Conservation (phyloP, 2,113 vertebrate genomes). For the Hypanus sabinus region DNA sequence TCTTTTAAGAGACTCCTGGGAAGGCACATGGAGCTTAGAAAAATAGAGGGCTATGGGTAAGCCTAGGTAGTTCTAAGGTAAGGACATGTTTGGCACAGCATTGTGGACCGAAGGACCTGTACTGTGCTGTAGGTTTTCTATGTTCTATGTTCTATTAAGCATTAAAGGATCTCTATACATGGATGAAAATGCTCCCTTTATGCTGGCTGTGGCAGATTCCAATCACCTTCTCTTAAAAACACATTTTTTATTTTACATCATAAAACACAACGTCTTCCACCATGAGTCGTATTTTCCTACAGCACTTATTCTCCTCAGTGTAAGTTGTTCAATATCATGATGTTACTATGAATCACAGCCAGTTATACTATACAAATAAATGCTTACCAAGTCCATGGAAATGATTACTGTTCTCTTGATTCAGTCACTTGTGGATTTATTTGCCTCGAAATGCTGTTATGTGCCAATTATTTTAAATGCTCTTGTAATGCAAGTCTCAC, state of each 20-base stretch:
- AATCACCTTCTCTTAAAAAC: neutral
- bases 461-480: no score
- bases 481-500: no score
- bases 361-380: neutral
- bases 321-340: conserved; percentile 9
- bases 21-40: no score
- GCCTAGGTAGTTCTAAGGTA: no score
- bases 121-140: no score
- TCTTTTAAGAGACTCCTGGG: no score
- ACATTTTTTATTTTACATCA: neutral
- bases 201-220: neutral
- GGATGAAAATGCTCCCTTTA: neutral
- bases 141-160: no score
- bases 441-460: no score
- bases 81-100: no score
- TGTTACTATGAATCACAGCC: neutral
- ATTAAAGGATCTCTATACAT: neutral
- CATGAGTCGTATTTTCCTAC: neutral
- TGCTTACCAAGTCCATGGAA: neutral
- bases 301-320: neutral
- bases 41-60: no score
- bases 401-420: neutral
- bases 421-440: neutral
- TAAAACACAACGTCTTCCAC: neutral
- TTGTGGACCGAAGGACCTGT: no score